These are phyloP conservation scores for Drosophila teissieri DNA, from an alignment of 1,140 invertebrate species.

Conservation along the genomic window DNA sequence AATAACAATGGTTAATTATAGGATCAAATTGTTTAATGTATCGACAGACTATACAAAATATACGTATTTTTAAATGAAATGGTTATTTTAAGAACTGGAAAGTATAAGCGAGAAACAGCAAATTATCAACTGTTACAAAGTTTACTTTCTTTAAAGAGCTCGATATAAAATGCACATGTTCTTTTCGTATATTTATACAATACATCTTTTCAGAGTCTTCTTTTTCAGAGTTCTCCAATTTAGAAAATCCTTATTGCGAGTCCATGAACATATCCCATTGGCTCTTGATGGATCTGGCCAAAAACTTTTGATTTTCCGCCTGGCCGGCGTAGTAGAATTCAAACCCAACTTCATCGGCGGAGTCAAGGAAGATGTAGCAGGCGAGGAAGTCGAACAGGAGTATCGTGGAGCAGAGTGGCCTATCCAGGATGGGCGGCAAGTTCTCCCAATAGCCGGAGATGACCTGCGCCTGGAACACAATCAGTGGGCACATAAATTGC, in stretches of 20 bases:
- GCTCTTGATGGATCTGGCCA: background rate
- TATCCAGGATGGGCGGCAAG: conserved; percentile 19
- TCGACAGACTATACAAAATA: too few species aligned
- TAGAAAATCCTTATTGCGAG: background rate
- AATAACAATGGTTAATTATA: too few species aligned
- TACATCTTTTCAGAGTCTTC: background rate
- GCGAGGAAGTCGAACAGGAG: conserved; percentile 52
- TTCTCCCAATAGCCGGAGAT: conserved; percentile 32
- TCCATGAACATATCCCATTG: background rate
- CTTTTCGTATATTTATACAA: too few species aligned
- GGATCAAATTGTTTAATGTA: too few species aligned
- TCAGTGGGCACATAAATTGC: conserved; percentile 23
- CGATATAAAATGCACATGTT: background rate
- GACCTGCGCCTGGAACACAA: conserved; percentile 53
- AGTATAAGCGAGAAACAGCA: too few species aligned
- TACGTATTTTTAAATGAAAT: background rate
- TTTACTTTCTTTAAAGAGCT: background rate
- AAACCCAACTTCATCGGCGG: background rate
- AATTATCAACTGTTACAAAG: too few species aligned
- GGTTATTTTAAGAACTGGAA: too few species aligned
- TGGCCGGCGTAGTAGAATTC: background rate
- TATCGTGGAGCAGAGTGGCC: conserved; percentile 42
- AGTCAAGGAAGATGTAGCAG: conserved; percentile 21
- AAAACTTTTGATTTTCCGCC: background rate
- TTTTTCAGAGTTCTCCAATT: background rate